phyloP scores from a whole-genome alignment of 1,140 invertebrate species.

The Zaprionus ghesquierei region DNA sequence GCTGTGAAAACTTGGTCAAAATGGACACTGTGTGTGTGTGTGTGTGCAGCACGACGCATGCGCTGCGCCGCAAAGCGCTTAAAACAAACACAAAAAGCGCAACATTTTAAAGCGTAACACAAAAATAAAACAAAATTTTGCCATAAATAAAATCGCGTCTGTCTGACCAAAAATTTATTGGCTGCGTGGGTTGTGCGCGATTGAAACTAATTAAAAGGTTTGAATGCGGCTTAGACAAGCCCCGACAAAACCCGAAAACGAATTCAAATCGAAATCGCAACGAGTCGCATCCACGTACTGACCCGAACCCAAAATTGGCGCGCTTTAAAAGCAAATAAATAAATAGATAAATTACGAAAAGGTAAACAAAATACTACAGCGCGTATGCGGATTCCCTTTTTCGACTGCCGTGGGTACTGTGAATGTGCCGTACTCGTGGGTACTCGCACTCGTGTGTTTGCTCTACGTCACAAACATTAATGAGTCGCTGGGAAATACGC shows the following conservation, averaged over 20 bases:
- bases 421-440: conserved; percentile 38
- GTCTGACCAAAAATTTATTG: conserved; percentile 34
- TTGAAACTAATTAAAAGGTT: conserved; percentile 75
- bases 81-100: conserved; percentile 70
- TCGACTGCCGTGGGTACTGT: conserved; percentile 57
- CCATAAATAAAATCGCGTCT: conserved; percentile 48
- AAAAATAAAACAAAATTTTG: conserved; percentile 54
- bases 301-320: conserved; percentile 64
- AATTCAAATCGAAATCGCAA: conserved; percentile 7
- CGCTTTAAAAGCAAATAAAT: conserved; percentile 78
- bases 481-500: conserved; percentile 62
- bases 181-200: conserved; percentile 30
- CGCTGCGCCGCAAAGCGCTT: conserved; percentile 58
- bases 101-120: conserved; percentile 66
- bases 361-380: conserved; percentile 69
- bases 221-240: conserved; percentile 53
- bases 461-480: conserved; percentile 58
- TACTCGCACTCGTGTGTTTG: conserved; percentile 44
- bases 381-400: conserved; percentile 51
- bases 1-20: conserved; percentile 71
- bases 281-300: conserved; percentile 18
- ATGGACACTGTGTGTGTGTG: conserved; percentile 41
- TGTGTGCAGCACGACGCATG: conserved; percentile 67
- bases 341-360: conserved; percentile 81
- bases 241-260: conserved; percentile 31